These are phyloP conservation scores for Ptychobarbus kaznakovi DNA, from an alignment of 2,797 vertebrate species.

Conservation along the genomic window DNA sequence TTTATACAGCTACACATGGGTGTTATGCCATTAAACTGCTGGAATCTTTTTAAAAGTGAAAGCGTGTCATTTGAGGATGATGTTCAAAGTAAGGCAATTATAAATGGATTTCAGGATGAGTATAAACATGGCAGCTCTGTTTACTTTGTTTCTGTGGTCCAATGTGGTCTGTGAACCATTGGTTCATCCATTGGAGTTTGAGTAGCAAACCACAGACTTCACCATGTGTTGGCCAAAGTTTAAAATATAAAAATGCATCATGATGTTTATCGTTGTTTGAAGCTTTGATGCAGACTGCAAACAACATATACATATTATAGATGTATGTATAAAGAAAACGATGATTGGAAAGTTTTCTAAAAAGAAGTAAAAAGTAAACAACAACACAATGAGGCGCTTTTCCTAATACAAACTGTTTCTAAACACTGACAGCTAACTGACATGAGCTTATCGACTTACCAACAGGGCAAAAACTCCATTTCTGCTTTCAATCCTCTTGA, in stretches of 20 bases:
- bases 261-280: not conserved
- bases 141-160: not conserved
- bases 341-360: not conserved
- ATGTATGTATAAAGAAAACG: not conserved
- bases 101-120: not conserved
- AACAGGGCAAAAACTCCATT: conserved; percentile 87
- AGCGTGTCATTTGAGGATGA: not conserved
- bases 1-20: not conserved
- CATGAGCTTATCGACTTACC: conserved; percentile 74
- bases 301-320: not conserved
- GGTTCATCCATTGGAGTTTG: not conserved
- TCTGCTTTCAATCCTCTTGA: conserved; percentile 91
- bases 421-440: conserved; percentile 17
- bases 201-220: not conserved
- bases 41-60: not conserved
- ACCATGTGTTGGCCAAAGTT: not conserved
- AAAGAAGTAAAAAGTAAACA: not conserved
- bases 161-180: too few species aligned
- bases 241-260: not conserved
- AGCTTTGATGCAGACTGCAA: not conserved
- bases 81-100: not conserved
- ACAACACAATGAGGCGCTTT: not conserved
- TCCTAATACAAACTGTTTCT: not conserved
- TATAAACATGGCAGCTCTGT: not conserved
- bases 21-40: not conserved